phyloP scores from a whole-genome alignment of 2,888 invertebrate genomes.

The Eristalis intricaria region DNA sequence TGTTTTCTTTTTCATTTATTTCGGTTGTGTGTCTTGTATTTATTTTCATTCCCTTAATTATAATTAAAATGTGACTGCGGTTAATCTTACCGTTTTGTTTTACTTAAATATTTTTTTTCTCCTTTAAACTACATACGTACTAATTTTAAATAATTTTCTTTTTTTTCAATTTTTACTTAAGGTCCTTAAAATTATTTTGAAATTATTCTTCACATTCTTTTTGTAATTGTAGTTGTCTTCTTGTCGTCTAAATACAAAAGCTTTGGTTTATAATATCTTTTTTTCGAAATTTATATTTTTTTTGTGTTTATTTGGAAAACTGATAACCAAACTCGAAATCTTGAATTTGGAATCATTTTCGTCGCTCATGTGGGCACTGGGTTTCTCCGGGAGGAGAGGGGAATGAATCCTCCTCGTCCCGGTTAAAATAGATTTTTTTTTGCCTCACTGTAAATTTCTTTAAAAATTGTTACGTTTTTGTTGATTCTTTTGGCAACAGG shows the following conservation, averaged over 20 bases:
- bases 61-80: conserved; percentile 12
- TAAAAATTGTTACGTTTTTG: conserved; percentile 7
- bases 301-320: conserved; percentile 13
- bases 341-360: conserved; percentile 5
- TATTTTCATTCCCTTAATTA: not conserved
- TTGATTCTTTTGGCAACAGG: conserved; percentile 60
- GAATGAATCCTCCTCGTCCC: not conserved
- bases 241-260: conserved; percentile 60
- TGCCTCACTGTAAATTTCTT: not conserved
- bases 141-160: not conserved
- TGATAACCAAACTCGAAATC: not conserved
- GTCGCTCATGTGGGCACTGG: conserved; percentile 1
- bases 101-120: not conserved
- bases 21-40: not conserved
- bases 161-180: conserved; percentile 25
- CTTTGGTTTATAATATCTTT: conserved; percentile 32
- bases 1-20: conserved; percentile 3
- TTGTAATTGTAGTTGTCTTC: conserved; percentile 22
- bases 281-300: conserved; percentile 17
- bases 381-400: not conserved
- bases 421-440: not conserved
- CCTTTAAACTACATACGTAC: conserved; percentile 7
- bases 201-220: conserved; percentile 9
- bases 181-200: conserved; percentile 63
- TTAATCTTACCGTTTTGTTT: conserved; percentile 23